A percentile compares a stretch with the other conserved stretches of the same genome.
These are phyloP conservation scores for Papilio aristodemus DNA, from an alignment of 1,140 invertebrate species.

Conservation along the genomic window DNA sequence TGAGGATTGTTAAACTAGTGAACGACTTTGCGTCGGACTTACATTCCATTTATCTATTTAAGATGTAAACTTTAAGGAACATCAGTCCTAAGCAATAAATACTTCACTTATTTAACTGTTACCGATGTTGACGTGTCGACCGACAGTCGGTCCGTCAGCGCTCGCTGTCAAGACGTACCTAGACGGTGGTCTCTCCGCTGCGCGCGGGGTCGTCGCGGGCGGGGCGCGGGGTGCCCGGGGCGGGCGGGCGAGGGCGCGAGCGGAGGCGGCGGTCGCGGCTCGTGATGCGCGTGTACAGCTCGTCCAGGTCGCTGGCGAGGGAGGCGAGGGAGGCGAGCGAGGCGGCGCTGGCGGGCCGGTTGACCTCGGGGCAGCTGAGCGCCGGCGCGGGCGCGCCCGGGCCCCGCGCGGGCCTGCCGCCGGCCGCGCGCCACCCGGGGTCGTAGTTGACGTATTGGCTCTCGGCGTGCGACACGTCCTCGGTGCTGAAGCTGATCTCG, in stretches of 20 bases:
- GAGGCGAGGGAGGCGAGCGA: constrained; percentile 71
- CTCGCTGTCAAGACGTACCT: too few species aligned
- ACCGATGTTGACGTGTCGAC: too few species aligned
- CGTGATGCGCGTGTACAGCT: constrained; percentile 82
- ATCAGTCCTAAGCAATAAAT: too few species aligned
- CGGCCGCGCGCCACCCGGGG: constrained; percentile 72
- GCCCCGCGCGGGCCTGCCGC: too few species aligned
- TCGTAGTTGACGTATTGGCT: constrained; percentile 78
- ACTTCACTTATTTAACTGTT: too few species aligned
- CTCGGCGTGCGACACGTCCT: constrained; percentile 74
- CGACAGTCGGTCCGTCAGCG: too few species aligned
- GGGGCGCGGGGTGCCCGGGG: background rate
- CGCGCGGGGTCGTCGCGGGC: background rate
- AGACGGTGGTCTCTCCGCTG: constrained; percentile 64
- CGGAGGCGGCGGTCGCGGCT: constrained; percentile 70
- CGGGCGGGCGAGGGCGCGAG: too few species aligned
- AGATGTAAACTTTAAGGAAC: too few species aligned
- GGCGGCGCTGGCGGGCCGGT: constrained; percentile 68
- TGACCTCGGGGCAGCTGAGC: constrained; percentile 73
- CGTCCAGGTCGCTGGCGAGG: constrained; percentile 81
- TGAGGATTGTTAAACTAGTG: background rate
- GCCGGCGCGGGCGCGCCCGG: constrained; percentile 73
- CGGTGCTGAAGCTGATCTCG: constrained; percentile 77
- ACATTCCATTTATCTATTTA: too few species aligned
- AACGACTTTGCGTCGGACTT: too few species aligned